Percentiles rank a stretch among this genome's conserved stretches.
Conservation (phyloP, 2,797 vertebrate genomes). For the Atherinosoma microstoma region DNA sequence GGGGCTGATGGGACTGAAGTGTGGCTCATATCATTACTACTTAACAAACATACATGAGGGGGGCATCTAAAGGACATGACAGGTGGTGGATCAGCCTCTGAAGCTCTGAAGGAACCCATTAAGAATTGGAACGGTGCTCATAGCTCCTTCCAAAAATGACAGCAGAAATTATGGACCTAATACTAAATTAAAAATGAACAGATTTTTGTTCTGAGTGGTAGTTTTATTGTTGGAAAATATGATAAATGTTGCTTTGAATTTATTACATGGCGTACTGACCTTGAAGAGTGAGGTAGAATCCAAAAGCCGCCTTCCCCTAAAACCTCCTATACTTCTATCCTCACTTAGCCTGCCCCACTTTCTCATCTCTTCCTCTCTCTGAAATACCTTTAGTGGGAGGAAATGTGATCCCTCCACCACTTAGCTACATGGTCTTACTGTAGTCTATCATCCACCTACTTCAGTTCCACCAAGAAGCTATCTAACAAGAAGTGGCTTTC, state of each 20-base stretch:
- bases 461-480: constrained; percentile 50
- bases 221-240: background rate
- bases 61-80: constrained; percentile 38
- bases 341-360: constrained; percentile 16
- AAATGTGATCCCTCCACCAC: constrained; percentile 45
- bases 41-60: constrained; percentile 39
- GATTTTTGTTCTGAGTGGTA: background rate
- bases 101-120: constrained; percentile 15
- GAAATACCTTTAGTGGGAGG: constrained; percentile 27
- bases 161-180: background rate
- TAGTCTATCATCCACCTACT: constrained; percentile 55
- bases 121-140: constrained; percentile 36
- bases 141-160: background rate
- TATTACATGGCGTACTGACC: constrained; percentile 40
- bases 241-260: constrained; percentile 29
- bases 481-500: constrained; percentile 65
- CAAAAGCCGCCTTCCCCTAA: constrained; percentile 35
- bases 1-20: background rate
- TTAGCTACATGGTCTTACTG: constrained; percentile 35
- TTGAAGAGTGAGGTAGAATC: constrained; percentile 49
- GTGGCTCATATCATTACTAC: constrained; percentile 52
- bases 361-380: constrained; percentile 19
- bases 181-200: background rate
- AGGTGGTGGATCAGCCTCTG: constrained; percentile 46
- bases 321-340: constrained; percentile 9